Percentiles rank a stretch among this genome's conserved stretches.
Conservation (phyloP, 1,140 invertebrate genomes). For the Tetraneura akinire region DNA sequence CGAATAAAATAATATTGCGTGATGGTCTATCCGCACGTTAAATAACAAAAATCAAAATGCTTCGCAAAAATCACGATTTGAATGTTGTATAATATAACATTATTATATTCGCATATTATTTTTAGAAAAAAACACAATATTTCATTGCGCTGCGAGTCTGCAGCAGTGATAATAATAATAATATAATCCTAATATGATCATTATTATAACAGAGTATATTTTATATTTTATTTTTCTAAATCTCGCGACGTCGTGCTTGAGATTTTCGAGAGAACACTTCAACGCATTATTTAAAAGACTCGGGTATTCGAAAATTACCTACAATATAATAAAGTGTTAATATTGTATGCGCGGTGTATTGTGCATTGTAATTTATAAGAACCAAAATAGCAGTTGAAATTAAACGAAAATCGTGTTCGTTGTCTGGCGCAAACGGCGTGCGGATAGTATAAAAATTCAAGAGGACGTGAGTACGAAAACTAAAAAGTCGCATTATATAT, state of each 20-base stretch:
- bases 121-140: too few species aligned
- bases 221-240: too few species aligned
- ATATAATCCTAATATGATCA: too few species aligned
- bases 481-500: too few species aligned
- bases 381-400: not conserved
- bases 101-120: not conserved
- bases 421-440: too few species aligned
- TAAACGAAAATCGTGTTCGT: conserved; percentile 4
- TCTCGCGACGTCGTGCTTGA: not conserved
- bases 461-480: not conserved
- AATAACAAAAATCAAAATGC: not conserved
- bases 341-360: not conserved
- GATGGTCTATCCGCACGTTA: not conserved
- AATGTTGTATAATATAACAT: conserved; percentile 1
- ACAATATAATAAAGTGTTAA: conserved; percentile 32
- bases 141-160: not conserved
- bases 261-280: conserved; percentile 22
- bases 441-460: too few species aligned
- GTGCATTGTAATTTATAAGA: not conserved
- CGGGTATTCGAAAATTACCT: not conserved
- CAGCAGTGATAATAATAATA: not conserved
- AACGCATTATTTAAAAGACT: conserved; percentile 9
- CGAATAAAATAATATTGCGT: conserved; percentile 6
- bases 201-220: too few species aligned
- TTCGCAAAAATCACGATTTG: not conserved